Conservation (phyloP, 2,888 invertebrate species). For the Drosophila tripunctata region DNA sequence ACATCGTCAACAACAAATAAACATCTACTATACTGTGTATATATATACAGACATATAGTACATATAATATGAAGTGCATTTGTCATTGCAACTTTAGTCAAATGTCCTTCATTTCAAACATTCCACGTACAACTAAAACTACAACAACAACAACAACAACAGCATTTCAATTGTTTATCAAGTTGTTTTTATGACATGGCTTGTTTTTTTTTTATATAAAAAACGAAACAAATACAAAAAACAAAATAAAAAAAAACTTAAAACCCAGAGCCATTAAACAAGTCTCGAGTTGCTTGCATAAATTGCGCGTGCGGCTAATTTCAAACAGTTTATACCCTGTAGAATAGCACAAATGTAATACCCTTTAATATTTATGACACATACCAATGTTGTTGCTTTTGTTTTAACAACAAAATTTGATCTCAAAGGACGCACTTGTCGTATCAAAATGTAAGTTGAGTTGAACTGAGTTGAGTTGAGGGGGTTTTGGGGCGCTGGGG, state of each 20-base stretch:
- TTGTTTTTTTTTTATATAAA: constrained; percentile 25
- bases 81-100: constrained; percentile 36
- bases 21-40: not conserved
- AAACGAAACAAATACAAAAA: too few species aligned
- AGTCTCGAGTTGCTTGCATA: constrained; percentile 13
- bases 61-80: constrained; percentile 25
- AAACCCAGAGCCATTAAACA: constrained; percentile 27
- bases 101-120: constrained; percentile 37
- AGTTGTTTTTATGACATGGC: constrained; percentile 29
- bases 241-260: constrained; percentile 2
- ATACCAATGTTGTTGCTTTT: not conserved
- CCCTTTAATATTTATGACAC: constrained; percentile 7
- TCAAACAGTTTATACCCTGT: constrained; percentile 11
- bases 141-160: constrained; percentile 4
- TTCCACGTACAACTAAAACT: constrained; percentile 24
- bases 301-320: constrained; percentile 23
- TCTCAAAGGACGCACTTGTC: constrained; percentile 32
- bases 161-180: constrained; percentile 20
- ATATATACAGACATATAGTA: constrained; percentile 4
- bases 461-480: not conserved
- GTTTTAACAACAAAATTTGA: constrained; percentile 15
- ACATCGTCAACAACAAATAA: constrained; percentile 24
- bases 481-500: not conserved
- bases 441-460: constrained; percentile 1
- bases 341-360: not conserved